These are phyloP conservation scores for Hippocampus barbouri DNA, from an alignment of 2,113 vertebrate species.

Conservation along the genomic window DNA sequence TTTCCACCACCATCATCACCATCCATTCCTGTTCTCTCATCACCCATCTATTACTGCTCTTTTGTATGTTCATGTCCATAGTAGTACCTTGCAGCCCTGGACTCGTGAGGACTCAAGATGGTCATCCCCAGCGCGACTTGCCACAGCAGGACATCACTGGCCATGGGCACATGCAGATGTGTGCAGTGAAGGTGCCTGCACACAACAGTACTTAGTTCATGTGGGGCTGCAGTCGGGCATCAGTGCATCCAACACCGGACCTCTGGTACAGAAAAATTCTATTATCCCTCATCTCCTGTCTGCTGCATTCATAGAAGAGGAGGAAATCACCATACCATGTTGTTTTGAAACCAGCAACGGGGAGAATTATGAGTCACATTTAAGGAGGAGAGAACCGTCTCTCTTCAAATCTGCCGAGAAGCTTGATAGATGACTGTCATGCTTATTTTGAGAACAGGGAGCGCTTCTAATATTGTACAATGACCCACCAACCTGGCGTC, in stretches of 20 bases:
- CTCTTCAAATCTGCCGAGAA: slow-evolving; percentile 47
- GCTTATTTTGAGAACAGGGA: slow-evolving; percentile 56
- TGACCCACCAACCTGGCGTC: slow-evolving; percentile 4
- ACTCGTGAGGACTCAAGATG: slow-evolving; percentile 45
- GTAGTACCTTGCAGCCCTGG: slow-evolving; percentile 33
- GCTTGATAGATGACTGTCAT: slow-evolving; percentile 33
- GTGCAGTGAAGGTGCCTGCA: slow-evolving; percentile 53
- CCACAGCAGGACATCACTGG: slow-evolving; percentile 37
- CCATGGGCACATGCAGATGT: slow-evolving; percentile 41
- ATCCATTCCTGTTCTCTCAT: slow-evolving; percentile 24
- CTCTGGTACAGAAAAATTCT: slow-evolving; percentile 47
- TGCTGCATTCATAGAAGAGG: slow-evolving; percentile 33
- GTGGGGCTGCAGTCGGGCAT: slow-evolving; percentile 30
- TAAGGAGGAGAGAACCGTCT: slow-evolving; percentile 54
- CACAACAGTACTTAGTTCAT: not conserved
- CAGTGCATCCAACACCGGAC: slow-evolving; percentile 30
- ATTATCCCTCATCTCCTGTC: slow-evolving; percentile 49
- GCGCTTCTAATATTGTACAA: slow-evolving; percentile 11
- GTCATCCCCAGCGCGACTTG: slow-evolving; percentile 36
- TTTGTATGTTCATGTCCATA: slow-evolving; percentile 38
- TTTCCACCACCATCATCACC: slow-evolving; percentile 16
- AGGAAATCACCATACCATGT: slow-evolving; percentile 44
- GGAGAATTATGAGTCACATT: slow-evolving; percentile 59
- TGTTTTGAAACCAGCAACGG: slow-evolving; percentile 45
- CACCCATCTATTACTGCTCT: slow-evolving; percentile 21